Conservation (phyloP, 2,888 invertebrate genomes). For the Lamproptera curius region DNA sequence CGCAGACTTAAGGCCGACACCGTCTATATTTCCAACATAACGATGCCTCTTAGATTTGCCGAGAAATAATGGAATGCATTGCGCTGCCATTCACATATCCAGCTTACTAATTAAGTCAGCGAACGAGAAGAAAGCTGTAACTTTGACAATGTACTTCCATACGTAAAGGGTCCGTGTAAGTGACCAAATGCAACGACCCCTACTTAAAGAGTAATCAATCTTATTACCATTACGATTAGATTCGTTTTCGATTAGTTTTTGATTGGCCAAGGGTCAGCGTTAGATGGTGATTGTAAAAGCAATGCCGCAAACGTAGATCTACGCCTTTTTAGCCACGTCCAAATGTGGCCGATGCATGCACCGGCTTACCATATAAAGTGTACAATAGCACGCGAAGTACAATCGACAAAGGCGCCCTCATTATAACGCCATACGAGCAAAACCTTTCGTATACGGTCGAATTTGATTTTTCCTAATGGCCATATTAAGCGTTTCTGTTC, state of each 20-base stretch:
- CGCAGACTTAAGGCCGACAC: constrained; percentile 33
- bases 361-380: constrained; percentile 72
- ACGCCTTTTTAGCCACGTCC: constrained; percentile 72
- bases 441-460: constrained; percentile 38
- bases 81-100: constrained; percentile 77
- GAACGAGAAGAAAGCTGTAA: constrained; percentile 71
- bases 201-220: not conserved
- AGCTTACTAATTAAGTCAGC: constrained; percentile 76
- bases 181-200: constrained; percentile 44
- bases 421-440: constrained; percentile 61
- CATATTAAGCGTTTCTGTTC: not conserved
- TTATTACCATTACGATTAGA: constrained; percentile 4
- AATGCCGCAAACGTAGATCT: constrained; percentile 70
- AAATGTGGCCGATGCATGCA: constrained; percentile 54
- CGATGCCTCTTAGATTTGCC: constrained; percentile 65
- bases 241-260: not conserved
- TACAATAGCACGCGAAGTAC: constrained; percentile 72
- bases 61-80: constrained; percentile 60
- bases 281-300: constrained; percentile 51
- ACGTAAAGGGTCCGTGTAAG: constrained; percentile 57
- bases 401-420: constrained; percentile 61
- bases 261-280: constrained; percentile 30
- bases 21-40: constrained; percentile 72
- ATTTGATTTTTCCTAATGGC: constrained; percentile 13
- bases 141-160: constrained; percentile 75